Percentiles rank a stretch among this genome's conserved stretches.
Evolutionary conservation across 1,140 invertebrate species (phyloP).

Genomic region (Hyles vespertilio): DNA sequence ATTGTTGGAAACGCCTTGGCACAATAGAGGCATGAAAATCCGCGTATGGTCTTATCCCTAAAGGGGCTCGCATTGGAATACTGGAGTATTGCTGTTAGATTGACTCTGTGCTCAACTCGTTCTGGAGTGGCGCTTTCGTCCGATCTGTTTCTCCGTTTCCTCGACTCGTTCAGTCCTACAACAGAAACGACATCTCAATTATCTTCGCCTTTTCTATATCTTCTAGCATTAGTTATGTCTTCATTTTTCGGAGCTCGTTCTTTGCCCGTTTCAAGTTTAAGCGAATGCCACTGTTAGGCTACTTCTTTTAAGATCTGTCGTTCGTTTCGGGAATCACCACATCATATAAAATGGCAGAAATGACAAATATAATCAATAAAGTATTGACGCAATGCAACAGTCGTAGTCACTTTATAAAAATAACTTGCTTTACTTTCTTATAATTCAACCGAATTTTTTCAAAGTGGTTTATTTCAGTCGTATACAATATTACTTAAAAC

Average conservation of each 20-base stretch:
- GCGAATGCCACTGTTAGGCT: too few species aligned
- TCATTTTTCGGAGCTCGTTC: neutral
- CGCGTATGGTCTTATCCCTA: constrained; percentile 57
- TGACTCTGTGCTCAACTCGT: constrained; percentile 65
- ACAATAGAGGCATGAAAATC: constrained; percentile 69
- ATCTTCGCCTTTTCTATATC: constrained; percentile 49
- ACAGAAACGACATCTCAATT: constrained; percentile 70
- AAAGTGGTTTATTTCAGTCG: too few species aligned
- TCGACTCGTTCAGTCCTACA: constrained; percentile 65
- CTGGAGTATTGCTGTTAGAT: constrained; percentile 62
- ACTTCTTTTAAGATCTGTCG: too few species aligned
- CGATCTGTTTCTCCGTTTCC: constrained; percentile 58
- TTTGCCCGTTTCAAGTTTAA: too few species aligned
- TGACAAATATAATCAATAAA: too few species aligned
- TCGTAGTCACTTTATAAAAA: too few species aligned
- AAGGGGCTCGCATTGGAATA: constrained; percentile 68
- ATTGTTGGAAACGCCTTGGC: constrained; percentile 53
- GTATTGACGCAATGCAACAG: too few species aligned
- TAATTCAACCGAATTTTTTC: too few species aligned
- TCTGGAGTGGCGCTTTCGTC: constrained; percentile 64
- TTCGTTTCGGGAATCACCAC: too few species aligned
- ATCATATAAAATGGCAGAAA: too few species aligned
- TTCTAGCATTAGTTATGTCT: constrained; percentile 29
- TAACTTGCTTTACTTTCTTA: too few species aligned
- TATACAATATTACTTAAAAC: too few species aligned